Evolutionary conservation across 92 coral and sea anemone species (phyloP).

Genomic region (Palythoa heliodiscus): DNA sequence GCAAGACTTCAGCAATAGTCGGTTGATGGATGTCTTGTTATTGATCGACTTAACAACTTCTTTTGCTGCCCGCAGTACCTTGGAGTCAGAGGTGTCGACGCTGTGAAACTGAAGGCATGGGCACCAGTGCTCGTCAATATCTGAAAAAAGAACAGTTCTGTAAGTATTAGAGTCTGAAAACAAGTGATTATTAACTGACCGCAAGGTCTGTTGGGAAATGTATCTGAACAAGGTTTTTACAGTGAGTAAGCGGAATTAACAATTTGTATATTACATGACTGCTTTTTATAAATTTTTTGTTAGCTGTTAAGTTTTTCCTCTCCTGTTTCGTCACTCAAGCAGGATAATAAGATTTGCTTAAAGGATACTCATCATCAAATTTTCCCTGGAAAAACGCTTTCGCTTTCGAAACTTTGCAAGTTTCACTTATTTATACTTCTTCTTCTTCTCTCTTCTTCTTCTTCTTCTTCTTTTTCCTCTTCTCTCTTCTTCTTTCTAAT

Average conservation of each 20-base stretch:
- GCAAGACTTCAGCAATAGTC: constrained; percentile 51
- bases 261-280: too few species aligned
- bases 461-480: too few species aligned
- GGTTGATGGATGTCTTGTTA: constrained; percentile 47
- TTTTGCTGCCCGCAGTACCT: constrained; percentile 56
- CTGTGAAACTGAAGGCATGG: constrained; percentile 81
- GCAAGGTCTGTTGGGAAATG: neutral
- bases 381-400: too few species aligned
- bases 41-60: constrained; percentile 71
- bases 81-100: constrained; percentile 40
- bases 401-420: too few species aligned
- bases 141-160: constrained; percentile 30
- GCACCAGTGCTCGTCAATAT: constrained; percentile 93
- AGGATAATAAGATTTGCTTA: too few species aligned
- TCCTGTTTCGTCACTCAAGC: neutral
- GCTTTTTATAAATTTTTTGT: too few species aligned
- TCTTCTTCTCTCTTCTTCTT: too few species aligned
- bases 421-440: too few species aligned
- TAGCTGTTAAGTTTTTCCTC: neutral
- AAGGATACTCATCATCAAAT: too few species aligned
- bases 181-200: neutral
- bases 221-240: too few species aligned
- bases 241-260: too few species aligned
- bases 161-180: neutral
- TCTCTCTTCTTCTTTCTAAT: too few species aligned